Evolutionary conservation across 2,113 vertebrate species (phyloP).

Genomic region (Chamaetylas fuelleborni): DNA sequence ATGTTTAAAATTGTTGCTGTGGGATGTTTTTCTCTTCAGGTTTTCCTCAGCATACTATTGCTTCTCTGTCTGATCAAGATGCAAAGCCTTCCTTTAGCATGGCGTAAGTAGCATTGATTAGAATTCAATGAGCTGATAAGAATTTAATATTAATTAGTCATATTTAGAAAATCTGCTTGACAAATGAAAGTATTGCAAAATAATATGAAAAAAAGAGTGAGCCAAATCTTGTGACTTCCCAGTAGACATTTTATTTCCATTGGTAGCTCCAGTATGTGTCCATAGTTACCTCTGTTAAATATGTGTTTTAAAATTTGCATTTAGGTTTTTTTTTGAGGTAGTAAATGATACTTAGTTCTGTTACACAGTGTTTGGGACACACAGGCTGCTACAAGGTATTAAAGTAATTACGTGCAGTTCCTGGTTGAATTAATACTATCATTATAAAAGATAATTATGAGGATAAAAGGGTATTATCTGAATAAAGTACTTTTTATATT

Average conservation of each 20-base stretch:
- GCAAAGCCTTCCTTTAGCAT: slow-evolving; percentile 96
- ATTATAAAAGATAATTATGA: background rate
- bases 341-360: background rate
- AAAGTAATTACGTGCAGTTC: background rate
- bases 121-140: background rate
- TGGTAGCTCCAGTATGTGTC: background rate
- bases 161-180: background rate
- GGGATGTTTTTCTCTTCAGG: slow-evolving; percentile 72
- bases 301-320: background rate
- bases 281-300: background rate
- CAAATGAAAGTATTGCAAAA: background rate
- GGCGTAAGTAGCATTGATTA: slow-evolving; percentile 81
- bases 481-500: background rate
- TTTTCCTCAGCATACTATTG: slow-evolving; percentile 90
- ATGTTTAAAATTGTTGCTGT: background rate
- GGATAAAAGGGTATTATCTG: background rate
- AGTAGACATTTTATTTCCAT: background rate
- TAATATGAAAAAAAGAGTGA: background rate
- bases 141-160: background rate
- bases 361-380: background rate
- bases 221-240: background rate
- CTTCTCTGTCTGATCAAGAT: slow-evolving; percentile 85
- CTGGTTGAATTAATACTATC: background rate
- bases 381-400: background rate
- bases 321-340: background rate